Evolutionary conservation across 2,888 invertebrate species (phyloP), one percentile per base, ranked within the genome.

Genomic region (Athetis lepigone): DNA sequence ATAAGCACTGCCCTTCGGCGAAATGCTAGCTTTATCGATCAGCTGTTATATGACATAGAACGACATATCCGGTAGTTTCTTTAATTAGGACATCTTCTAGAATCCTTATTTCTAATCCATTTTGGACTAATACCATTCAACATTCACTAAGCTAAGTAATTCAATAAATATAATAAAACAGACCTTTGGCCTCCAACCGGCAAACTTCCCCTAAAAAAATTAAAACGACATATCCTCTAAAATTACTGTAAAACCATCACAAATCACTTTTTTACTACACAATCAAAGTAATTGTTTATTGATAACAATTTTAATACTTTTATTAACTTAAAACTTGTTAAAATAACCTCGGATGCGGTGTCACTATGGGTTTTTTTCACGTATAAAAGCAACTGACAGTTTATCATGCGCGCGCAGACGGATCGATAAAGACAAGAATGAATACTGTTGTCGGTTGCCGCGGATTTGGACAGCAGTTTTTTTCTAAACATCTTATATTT

Each of bases 341-440:
- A 79, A 81, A 82, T 89, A 90, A 90, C 88, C 88, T 88, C 80
- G 45, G 74, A 71, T 68, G 63, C 75, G 74, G 52, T 59, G 67
- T 66, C 84, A 85, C 74, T 65, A 75, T 77, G 82, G n/a, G n/a
- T 79, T 88, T 91, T 89, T 89, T 88, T 90, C 88, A 85, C 83
- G 69, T 81, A 85, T 70, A 75, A 75, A 63, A 77, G 74, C 64
- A 87, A 89, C 86, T 90, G 88, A 80, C 75, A 80, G 52, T 75
- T 79, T 40, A 21, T 33, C 36, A 43, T 93, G 94, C 94, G 94
- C 94, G 93, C 94, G 94, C 94, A 93, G 11, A 36, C 13, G 57
- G 85, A 90, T 93, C 93, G 85, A 92, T 93, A 87, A 43, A 33
- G 37, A n/a, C 50, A 60, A 58, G 46, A 71, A 47, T 42, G 52